Evolutionary conservation across 2,113 vertebrate species (phyloP).

Genomic region (Dicerorhinus sumatrensis): DNA sequence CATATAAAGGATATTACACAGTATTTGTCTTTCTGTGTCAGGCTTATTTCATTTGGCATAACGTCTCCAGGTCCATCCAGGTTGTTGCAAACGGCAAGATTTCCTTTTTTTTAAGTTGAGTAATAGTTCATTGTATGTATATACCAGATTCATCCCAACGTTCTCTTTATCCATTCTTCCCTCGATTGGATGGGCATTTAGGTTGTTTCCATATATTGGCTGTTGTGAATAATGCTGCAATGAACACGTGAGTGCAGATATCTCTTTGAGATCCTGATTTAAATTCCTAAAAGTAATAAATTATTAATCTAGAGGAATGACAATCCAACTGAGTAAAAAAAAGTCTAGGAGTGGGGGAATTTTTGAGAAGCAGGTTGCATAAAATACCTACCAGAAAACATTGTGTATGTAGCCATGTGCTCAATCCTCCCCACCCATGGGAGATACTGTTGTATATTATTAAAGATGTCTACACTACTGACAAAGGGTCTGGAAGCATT

Average conservation of each 20-base stretch:
- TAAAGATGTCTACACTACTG: slow-evolving; percentile 25
- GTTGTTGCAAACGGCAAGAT: not conserved
- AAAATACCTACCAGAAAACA: not conserved
- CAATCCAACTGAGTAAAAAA: not conserved
- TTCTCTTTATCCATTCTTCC: not conserved
- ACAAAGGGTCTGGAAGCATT: not conserved
- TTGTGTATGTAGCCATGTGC: not conserved
- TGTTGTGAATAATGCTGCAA: not conserved
- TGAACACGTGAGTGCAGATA: not conserved
- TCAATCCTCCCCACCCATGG: not conserved
- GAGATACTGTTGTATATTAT: not conserved
- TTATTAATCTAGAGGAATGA: not conserved
- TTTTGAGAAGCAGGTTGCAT: not conserved
- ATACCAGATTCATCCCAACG: too few relatives aligned
- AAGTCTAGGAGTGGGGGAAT: not conserved
- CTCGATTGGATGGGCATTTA: not conserved
- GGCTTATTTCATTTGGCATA: not conserved
- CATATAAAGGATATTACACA: not conserved
- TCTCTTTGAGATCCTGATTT: not conserved
- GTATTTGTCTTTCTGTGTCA: not conserved
- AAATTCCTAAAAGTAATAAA: not conserved
- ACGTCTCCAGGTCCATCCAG: not conserved
- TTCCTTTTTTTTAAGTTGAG: not conserved
- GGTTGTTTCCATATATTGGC: not conserved
- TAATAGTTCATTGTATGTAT: not conserved